A percentile compares a stretch with the other conserved stretches of the same genome.
Evolutionary conservation across 2,797 vertebrate species (phyloP).

Genomic region (Peromyscus nudipes): DNA sequence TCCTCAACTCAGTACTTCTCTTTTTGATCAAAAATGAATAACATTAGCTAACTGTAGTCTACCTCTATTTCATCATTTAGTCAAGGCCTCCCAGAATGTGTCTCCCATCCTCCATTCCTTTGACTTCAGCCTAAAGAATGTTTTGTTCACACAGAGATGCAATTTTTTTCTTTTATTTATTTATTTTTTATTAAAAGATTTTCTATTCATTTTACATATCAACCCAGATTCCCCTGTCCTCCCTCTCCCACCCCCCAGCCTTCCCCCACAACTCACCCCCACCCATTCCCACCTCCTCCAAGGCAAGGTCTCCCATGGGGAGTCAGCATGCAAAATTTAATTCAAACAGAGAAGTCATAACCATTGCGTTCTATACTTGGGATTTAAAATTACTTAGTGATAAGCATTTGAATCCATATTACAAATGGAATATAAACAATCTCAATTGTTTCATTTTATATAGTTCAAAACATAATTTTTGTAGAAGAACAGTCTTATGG

Average conservation of each 20-base stretch:
- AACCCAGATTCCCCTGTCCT: too few relatives aligned
- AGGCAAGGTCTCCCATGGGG: too few relatives aligned
- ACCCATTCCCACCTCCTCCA: too few relatives aligned
- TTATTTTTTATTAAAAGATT: too few relatives aligned
- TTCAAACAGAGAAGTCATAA: not conserved
- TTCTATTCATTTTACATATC: too few relatives aligned
- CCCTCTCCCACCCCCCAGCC: too few relatives aligned
- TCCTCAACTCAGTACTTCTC: not conserved
- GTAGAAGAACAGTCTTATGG: constrained; percentile 1
- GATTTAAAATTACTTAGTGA: constrained; percentile 26
- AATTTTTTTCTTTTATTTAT: too few relatives aligned
- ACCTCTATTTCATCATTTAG: not conserved
- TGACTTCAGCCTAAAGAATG: not conserved
- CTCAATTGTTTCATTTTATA: constrained; percentile 34
- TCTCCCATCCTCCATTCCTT: not conserved
- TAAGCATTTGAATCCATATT: not conserved
- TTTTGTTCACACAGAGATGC: not conserved
- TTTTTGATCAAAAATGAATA: not conserved
- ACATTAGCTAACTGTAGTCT: not conserved
- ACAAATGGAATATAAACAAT: not conserved
- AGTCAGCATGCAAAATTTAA: not conserved
- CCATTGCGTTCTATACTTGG: not conserved
- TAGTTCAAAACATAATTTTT: constrained; percentile 49
- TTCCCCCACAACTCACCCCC: too few relatives aligned
- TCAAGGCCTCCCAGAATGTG: not conserved